Evolutionary conservation across 2,888 invertebrate species (phyloP).

Genomic region (Diarsia mendica): DNA sequence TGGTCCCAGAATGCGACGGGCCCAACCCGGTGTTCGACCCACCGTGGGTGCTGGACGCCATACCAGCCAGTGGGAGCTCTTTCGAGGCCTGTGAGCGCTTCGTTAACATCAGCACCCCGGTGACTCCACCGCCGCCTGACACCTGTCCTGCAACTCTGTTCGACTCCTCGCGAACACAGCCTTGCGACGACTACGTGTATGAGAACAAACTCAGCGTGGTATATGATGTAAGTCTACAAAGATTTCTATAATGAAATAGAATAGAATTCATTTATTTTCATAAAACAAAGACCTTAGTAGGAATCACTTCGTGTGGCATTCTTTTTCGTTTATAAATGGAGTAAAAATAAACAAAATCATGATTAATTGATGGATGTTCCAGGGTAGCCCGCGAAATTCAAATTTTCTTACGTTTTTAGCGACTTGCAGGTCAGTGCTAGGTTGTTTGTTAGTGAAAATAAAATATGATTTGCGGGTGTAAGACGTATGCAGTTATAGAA

Average conservation of each 20-base stretch:
- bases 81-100: constrained; percentile 81
- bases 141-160: constrained; percentile 81
- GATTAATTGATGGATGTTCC: no score
- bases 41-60: constrained; percentile 79
- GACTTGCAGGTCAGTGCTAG: no score
- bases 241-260: no score
- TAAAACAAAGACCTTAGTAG: no score
- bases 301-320: no score
- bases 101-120: constrained; percentile 68
- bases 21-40: constrained; percentile 75
- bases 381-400: no score
- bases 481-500: no score
- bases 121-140: constrained; percentile 36
- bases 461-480: no score
- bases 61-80: constrained; percentile 72
- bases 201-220: constrained; percentile 82
- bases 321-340: no score
- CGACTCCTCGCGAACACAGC: constrained; percentile 68
- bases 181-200: constrained; percentile 79
- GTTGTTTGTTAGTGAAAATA: no score
- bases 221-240: constrained; percentile 81
- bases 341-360: background rate
- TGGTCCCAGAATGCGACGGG: constrained; percentile 81
- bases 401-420: no score
- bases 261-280: no score